Evolutionary conservation across 2,888 invertebrate genomes (phyloP).

Genomic region (Eristalis intricaria): DNA sequence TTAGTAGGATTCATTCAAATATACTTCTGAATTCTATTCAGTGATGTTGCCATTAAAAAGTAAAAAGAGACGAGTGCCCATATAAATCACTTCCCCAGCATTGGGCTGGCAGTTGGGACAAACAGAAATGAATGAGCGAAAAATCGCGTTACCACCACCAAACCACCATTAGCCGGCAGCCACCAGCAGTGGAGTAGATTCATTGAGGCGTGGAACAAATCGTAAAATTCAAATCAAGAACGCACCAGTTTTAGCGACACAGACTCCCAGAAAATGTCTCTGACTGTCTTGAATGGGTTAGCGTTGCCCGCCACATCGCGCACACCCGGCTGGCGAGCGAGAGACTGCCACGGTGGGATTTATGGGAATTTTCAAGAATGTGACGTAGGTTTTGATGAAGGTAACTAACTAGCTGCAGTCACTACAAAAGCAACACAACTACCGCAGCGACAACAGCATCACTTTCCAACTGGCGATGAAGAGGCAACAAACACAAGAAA

Average conservation of each 20-base stretch:
- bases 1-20: conserved; percentile 72
- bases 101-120: conserved; percentile 49
- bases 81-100: conserved; percentile 65
- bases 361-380: conserved; percentile 67
- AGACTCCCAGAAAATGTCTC: conserved; percentile 11
- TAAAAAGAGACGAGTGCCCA: conserved; percentile 42
- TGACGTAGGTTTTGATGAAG: conserved; percentile 69
- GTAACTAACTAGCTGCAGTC: conserved; percentile 58
- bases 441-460: conserved; percentile 16
- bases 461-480: conserved; percentile 41
- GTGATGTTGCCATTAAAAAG: conserved; percentile 54
- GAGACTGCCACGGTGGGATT: conserved; percentile 53
- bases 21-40: conserved; percentile 69
- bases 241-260: conserved; percentile 42
- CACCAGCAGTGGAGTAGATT: conserved; percentile 8
- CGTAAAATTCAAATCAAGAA: conserved; percentile 66
- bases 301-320: conserved; percentile 10
- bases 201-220: conserved; percentile 55
- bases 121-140: conserved; percentile 60
- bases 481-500: conserved; percentile 2
- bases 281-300: conserved; percentile 48
- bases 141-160: conserved; percentile 52
- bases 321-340: conserved; percentile 6
- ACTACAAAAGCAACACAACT: neutral
- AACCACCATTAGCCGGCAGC: neutral